Conservation (phyloP, 2,888 invertebrate genomes). For the Caenorhabditis zanzibari region DNA sequence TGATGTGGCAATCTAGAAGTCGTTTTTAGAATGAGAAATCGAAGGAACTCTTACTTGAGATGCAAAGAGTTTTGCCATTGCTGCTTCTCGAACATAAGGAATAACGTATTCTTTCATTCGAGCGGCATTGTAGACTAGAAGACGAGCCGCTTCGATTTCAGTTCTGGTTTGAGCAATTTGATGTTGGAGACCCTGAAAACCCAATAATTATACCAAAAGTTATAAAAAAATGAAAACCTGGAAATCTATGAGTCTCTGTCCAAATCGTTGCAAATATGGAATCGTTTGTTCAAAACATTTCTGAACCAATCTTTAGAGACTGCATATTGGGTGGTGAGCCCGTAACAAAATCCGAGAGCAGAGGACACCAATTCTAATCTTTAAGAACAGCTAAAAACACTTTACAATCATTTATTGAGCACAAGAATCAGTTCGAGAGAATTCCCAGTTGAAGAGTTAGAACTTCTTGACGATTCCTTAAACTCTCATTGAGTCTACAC, state of each 20-base stretch:
- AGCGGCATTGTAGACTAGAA: constrained; percentile 96
- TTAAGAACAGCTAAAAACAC: no score
- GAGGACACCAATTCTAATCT: no score
- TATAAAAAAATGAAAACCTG: constrained; percentile 87
- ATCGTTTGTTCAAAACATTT: constrained; percentile 96
- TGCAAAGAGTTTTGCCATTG: constrained; percentile 96
- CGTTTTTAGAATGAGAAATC: no score
- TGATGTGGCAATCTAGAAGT: constrained; percentile 89
- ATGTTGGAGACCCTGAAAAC: constrained; percentile 92
- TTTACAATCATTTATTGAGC: no score
- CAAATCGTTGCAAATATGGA: constrained; percentile 95
- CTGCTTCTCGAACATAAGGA: constrained; percentile 93
- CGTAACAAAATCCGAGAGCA: no score
- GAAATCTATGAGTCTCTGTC: constrained; percentile 91
- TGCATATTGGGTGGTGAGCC: no score
- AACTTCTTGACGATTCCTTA: no score
- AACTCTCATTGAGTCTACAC: no score
- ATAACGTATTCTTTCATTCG: constrained; percentile 91
- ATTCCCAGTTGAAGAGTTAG: no score
- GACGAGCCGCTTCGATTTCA: constrained; percentile 92
- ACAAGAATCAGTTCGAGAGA: no score
- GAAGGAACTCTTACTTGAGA: constrained; percentile 86
- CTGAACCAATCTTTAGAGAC: constrained; percentile 91
- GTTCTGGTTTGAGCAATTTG: constrained; percentile 94
- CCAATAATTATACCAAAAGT: no score